These are phyloP conservation scores for Liodrosophila aerea DNA, from an alignment of 2,888 invertebrate genomes.

Conservation along the genomic window DNA sequence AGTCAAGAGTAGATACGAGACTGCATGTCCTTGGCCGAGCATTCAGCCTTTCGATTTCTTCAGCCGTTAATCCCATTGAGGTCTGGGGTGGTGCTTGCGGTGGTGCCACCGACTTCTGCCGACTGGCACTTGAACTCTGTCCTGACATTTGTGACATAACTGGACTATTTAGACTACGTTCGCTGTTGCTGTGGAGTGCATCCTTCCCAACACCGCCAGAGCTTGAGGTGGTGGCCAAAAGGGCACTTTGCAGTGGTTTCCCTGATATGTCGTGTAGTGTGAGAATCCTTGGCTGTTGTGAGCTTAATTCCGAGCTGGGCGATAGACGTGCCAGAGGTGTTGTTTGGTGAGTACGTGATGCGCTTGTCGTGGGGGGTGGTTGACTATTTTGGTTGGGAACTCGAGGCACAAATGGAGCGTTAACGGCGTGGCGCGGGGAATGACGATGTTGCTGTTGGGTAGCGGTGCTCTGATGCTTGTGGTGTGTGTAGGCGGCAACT, in stretches of 20 bases:
- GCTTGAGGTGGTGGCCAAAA: constrained; percentile 94
- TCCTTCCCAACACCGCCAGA: constrained; percentile 94
- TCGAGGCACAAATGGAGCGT: constrained; percentile 88
- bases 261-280: constrained; percentile 96
- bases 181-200: constrained; percentile 94
- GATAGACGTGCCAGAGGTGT: constrained; percentile 95
- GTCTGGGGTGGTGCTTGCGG: constrained; percentile 88
- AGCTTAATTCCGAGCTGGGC: constrained; percentile 95
- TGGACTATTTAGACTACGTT: constrained; percentile 94
- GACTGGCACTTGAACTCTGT: constrained; percentile 91
- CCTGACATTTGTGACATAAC: constrained; percentile 96
- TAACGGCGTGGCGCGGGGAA: constrained; percentile 86
- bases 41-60: constrained; percentile 95
- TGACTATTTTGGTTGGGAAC: constrained; percentile 88
- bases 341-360: constrained; percentile 90
- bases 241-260: constrained; percentile 93
- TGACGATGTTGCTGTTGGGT: constrained; percentile 89
- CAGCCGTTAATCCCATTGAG: constrained; percentile 93
- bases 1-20: constrained; percentile 95
- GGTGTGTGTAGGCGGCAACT: constrained; percentile 89
- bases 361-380: constrained; percentile 86
- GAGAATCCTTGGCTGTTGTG: constrained; percentile 95
- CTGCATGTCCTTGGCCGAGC: constrained; percentile 94
- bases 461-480: constrained; percentile 88
- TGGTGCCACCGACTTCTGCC: constrained; percentile 88